Base-by-base conservation (phyloP, 2,888 invertebrate species). In the Tiliacea aurago region DNA sequence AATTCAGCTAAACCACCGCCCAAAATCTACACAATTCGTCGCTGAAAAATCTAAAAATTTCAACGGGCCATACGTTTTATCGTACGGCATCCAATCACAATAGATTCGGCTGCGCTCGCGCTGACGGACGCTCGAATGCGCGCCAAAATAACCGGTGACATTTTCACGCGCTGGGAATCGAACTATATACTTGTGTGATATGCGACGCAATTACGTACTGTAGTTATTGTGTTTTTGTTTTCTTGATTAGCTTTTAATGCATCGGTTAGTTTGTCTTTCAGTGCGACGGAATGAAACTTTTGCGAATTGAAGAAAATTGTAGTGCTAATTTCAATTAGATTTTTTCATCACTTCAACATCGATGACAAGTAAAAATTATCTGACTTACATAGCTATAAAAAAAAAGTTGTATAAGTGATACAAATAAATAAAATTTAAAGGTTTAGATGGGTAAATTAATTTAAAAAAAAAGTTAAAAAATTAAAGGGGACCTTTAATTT, bases 141-240 rank as follows among this genome's bases (percentile, higher is more conserved):
- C 84, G 88, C 93, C 86, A 91, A 94, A 95, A 95, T 94, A 94
- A 93, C 92, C 91, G 85, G 84, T 94, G 94, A 94, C 95, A 94
- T 94, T 95, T 94, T 73, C 88, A 82, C 90, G 88, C 88, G 88
- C 82, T 83, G 86, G 89, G 91, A 91, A 92, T 91, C 90, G 89
- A 91, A 90, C 85, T 85, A 86, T 62, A 84, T 83, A 80, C 86
- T 82, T 77, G 81, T 68, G 75, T 81, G 81, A 86, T 79, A 86
- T 86, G 85, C 81, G 83, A 73, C 78, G 84, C 84, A 86, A 85
- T 88, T 87, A 88, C 63, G 56, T 63, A 0, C 56, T 76, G 71
- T 68, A 73, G 77, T 74, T 70, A 78, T 76, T 75, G 81, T 86
- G 76, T 78, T 78, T 76, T 76, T 69, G 56, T 76, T 74, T 20